Evolutionary conservation across 2,888 invertebrate genomes (phyloP), one percentile per base, ranked within the genome.

Genomic region (Nebria salina): DNA sequence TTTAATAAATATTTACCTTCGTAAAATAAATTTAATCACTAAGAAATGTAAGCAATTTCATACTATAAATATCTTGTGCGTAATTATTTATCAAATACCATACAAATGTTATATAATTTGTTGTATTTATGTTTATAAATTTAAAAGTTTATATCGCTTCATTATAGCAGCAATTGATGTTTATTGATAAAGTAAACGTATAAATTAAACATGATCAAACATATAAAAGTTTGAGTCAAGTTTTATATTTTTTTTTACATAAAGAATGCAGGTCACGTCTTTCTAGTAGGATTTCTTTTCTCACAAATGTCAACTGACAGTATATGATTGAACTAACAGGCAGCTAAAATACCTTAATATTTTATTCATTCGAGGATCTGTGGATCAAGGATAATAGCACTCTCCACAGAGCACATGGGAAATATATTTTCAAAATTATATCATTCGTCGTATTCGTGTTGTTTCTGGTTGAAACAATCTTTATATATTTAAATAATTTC

Each of bases 271-370:
- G 70, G 34, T 70, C 70, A 70, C 70, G 70, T 70, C 34, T 34
- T 70, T 70, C 25, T 15, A 70, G 70, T 25, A 70, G 70, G 70
- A 70, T 70, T 70, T 34, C 70, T 70, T 70, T 70, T 20, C 70
- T 70, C 70, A 70, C 70, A 70, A 70, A 70, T 70, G 70, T 70
- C 70, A 26, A 70, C 70, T 70, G 70, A 70, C 70, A 70, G 70
- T 70, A 70, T 70, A 20, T 70, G 70, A 70, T 70, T 25, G 25
- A 70, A 70, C 26, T 70, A 70, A 11, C 70, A 54, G 54, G 54
- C 54, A 54, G 8, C 54, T 54, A 54, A 54, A 54, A 54, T 70
- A 70, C 70, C 26, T 68, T 68, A 25, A 68, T 68, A 68, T 68
- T 68, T 68, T 68, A 68, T 68, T 68, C 26, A 54, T 54, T 54